Base-by-base conservation (phyloP, 2,797 vertebrate species). In the Emydoidea blandingii region DNA sequence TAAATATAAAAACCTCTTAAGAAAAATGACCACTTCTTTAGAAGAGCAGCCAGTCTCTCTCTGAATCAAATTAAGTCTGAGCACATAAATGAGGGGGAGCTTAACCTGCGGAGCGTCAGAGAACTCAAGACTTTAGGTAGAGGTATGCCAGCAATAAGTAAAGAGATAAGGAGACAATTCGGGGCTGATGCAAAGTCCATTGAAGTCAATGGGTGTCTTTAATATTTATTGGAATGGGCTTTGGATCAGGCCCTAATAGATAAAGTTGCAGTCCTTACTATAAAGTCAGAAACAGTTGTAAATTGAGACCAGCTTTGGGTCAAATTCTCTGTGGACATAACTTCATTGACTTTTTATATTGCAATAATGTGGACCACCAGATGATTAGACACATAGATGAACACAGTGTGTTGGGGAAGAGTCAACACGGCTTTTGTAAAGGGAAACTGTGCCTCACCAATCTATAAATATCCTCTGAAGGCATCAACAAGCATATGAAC, bases 1-100 rank as follows among this genome's bases (percentile, higher is more conserved):
- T 96, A 94, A 97, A 97, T 97, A 96, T 95, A 97, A 96, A 96
- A 96, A 78, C 87, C 0, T 25, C 96, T 97, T 96, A 97, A 97
- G 95, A 93, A 94, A 97, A 97, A 95, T 91, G 96, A 95, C 95
- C 93, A 91, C n/a, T 95, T 96, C 92, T 95, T 96, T 72, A 95
- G 89, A 96, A 91, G 96, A 95, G 90, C 94, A 95, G 96, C 81
- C 93, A 92, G 91, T 87, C 94, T 96, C 87, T 96, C 93, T 94
- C 89, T 89, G 90, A 95, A 96, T 95, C 96, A 95, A 90, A 95
- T 98, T 96, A 96, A 97, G 89, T 74, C 53, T 0, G 0, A 81
- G 81, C 85, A 98, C 95, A 95, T 97, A 96, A 97, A 80, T 94
- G 95, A 97, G 86, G 96, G 68, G 89, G 92, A 96, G 87, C 82